A percentile compares a stretch with the other conserved stretches of the same genome.
Conservation (phyloP, 1,140 invertebrate species). For the Oryzaephilus surinamensis region DNA sequence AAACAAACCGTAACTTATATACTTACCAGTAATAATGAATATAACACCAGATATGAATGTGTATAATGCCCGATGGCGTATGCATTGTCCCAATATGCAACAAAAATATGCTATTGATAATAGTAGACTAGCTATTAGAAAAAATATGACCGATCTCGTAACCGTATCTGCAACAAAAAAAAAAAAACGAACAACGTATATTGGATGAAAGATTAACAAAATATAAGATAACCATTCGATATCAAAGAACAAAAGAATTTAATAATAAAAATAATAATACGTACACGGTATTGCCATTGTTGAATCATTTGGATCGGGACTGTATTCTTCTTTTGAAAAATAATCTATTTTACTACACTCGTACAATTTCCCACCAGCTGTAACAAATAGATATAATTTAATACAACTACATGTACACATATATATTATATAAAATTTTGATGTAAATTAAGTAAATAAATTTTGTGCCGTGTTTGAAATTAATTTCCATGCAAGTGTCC, state of each 20-base stretch:
- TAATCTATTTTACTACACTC: slow-evolving; percentile 75
- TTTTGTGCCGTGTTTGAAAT: too few species aligned
- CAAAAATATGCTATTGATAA: slow-evolving; percentile 53
- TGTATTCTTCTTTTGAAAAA: slow-evolving; percentile 72
- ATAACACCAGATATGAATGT: slow-evolving; percentile 60
- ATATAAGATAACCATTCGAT: too few species aligned
- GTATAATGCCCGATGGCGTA: slow-evolving; percentile 47
- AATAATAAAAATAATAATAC: slow-evolving; percentile 31
- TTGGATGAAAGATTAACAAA: too few species aligned
- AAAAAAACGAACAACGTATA: too few species aligned
- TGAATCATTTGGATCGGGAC: slow-evolving; percentile 74
- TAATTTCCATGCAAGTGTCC: too few species aligned
- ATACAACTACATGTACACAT: not conserved
- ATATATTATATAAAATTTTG: too few species aligned
- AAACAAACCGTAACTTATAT: too few species aligned
- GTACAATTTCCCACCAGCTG: slow-evolving; percentile 37
- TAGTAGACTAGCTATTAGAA: slow-evolving; percentile 52
- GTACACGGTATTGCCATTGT: slow-evolving; percentile 84
- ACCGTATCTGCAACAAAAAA: slow-evolving; percentile 52
- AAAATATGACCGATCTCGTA: slow-evolving; percentile 54
- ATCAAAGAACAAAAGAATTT: not conserved
- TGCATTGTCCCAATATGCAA: slow-evolving; percentile 53
- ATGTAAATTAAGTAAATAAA: too few species aligned
- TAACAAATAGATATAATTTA: slow-evolving; percentile 17
- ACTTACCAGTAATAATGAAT: slow-evolving; percentile 58